Evolutionary conservation across 2,797 vertebrate genomes (phyloP).

Genomic region (Falco cherrug): DNA sequence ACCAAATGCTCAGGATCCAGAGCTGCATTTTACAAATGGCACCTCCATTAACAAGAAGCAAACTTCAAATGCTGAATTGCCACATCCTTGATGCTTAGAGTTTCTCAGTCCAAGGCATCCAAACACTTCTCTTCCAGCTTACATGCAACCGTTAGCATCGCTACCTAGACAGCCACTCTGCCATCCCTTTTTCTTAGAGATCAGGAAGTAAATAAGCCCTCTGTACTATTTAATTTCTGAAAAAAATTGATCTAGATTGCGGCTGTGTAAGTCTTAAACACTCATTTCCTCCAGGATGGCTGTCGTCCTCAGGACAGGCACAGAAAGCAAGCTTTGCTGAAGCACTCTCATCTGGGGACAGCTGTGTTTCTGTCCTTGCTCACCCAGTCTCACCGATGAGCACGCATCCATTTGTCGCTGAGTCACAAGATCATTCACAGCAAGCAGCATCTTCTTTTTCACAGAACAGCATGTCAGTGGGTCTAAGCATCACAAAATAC

Average conservation of each 20-base stretch:
- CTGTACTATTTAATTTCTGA: not conserved
- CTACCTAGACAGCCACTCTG: not conserved
- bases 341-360: not conserved
- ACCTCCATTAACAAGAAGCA: not conserved
- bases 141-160: not conserved
- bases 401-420: rapidly evolving
- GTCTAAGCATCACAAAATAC: not conserved
- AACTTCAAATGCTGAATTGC: not conserved
- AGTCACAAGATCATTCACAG: not conserved
- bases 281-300: not conserved
- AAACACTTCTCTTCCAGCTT: not conserved
- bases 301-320: not conserved
- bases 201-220: not conserved
- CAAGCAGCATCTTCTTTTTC: rapidly evolving
- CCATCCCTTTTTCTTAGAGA: not conserved
- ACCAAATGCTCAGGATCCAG: not conserved
- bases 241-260: not conserved
- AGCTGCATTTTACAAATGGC: not conserved
- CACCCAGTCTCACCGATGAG: not conserved
- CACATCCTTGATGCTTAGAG: not conserved
- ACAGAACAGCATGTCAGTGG: not conserved
- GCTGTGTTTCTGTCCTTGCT: not conserved
- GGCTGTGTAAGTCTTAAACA: not conserved
- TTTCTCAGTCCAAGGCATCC: not conserved
- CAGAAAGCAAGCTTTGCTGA: not conserved